phyloP scores from a whole-genome alignment of 2,113 vertebrate species.

The Lamprotornis superbus region DNA sequence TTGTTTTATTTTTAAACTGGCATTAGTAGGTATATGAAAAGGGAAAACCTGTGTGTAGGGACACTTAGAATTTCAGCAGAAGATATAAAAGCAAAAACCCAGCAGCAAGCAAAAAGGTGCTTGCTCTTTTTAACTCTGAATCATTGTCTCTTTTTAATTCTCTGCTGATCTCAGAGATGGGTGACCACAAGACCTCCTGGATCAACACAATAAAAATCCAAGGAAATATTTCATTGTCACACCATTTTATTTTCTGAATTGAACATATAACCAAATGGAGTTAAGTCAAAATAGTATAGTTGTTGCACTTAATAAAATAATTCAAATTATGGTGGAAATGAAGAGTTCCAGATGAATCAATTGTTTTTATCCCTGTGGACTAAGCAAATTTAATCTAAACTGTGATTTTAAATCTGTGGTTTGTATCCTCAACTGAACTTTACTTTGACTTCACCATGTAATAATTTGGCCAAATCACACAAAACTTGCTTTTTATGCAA shows the following conservation, averaged over 20 bases:
- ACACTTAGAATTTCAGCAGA: neutral
- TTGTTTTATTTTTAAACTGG: neutral
- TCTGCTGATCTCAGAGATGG: neutral
- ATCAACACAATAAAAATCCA: neutral
- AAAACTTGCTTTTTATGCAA: neutral
- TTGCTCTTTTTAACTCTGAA: neutral
- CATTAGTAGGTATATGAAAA: neutral
- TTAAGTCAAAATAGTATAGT: neutral
- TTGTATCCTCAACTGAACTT: constrained; percentile 11
- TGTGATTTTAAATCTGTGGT: fast-evolving
- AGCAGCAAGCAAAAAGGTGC: neutral
- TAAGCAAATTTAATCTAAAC: neutral
- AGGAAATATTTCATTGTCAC: neutral
- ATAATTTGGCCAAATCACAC: neutral
- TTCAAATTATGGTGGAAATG: neutral
- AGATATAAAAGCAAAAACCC: neutral
- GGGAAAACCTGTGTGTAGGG: neutral
- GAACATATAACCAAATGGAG: neutral
- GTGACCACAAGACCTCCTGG: neutral
- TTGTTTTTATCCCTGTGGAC: neutral
- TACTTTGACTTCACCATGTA: neutral
- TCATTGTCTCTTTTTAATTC: neutral
- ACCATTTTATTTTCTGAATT: neutral
- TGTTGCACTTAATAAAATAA: neutral
- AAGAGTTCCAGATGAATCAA: neutral